phyloP scores from a whole-genome alignment of 2,797 vertebrate species.

The Enteromius treurensis region DNA sequence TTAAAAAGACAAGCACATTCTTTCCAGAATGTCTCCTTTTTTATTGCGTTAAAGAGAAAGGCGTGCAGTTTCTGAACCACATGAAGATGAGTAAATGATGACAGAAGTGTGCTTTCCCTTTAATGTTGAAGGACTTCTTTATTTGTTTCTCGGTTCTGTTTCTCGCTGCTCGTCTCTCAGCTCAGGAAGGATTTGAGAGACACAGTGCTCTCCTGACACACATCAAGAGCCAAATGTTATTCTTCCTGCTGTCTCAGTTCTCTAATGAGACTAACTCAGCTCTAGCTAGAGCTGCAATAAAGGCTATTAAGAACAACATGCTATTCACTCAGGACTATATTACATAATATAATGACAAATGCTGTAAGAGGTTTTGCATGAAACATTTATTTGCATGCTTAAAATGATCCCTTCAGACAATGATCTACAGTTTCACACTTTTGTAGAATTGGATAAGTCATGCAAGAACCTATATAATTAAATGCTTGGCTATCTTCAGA shows the following conservation, averaged over 20 bases:
- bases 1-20: not conserved
- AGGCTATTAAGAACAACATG: not conserved
- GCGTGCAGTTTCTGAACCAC: not conserved
- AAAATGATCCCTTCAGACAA: not conserved
- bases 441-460: not conserved
- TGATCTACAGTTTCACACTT: not conserved
- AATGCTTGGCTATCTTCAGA: not conserved
- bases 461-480: not conserved
- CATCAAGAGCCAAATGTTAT: slow-evolving; percentile 11
- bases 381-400: not conserved
- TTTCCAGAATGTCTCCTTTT: not conserved
- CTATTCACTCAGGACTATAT: not conserved
- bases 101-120: not conserved
- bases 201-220: slow-evolving; percentile 38
- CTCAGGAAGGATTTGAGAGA: slow-evolving; percentile 29
- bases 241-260: slow-evolving; percentile 18
- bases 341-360: not conserved
- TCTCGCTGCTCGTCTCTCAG: not conserved
- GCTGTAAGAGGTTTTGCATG: not conserved
- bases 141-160: slow-evolving; percentile 3
- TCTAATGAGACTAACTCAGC: slow-evolving; percentile 26
- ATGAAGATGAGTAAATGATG: not conserved
- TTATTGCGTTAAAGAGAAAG: not conserved
- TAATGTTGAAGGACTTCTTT: not conserved
- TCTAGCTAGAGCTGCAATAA: slow-evolving; percentile 2